Conservation (phyloP, 30 jellyfish, hydroid and myxozoan species). For the Nemopilema nomurai region DNA sequence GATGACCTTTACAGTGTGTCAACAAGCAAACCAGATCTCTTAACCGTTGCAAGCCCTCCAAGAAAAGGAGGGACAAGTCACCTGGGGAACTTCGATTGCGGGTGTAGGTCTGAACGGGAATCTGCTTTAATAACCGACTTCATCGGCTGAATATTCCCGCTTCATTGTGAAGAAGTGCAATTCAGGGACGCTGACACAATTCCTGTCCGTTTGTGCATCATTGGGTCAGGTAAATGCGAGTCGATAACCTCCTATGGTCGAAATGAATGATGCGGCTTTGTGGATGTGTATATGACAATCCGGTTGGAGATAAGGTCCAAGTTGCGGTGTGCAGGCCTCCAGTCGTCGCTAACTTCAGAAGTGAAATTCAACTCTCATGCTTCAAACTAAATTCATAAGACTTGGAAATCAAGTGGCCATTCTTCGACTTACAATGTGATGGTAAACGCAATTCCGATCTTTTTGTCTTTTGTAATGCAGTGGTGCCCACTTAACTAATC, state of each 20-base stretch:
- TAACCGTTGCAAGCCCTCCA: neutral
- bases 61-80: neutral
- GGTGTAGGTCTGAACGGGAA: neutral
- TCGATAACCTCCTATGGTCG: slow-evolving; percentile 25
- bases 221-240: slow-evolving; percentile 48
- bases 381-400: slow-evolving; percentile 32
- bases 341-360: slow-evolving; percentile 11
- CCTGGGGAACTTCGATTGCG: neutral
- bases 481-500: slow-evolving; percentile 55
- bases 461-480: slow-evolving; percentile 11
- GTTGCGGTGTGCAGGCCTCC: slow-evolving; percentile 24
- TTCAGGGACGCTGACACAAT: slow-evolving; percentile 29
- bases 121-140: neutral
- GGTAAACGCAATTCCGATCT: slow-evolving; percentile 1
- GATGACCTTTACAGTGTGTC: neutral
- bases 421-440: neutral
- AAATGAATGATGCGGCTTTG: slow-evolving; percentile 63
- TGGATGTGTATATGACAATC: slow-evolving; percentile 41
- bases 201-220: slow-evolving; percentile 52
- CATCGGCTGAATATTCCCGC: neutral
- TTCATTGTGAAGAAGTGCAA: neutral
- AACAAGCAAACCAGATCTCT: neutral
- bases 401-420: slow-evolving; percentile 3
- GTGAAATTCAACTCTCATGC: slow-evolving; percentile 7
- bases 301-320: slow-evolving; percentile 36